Evolutionary conservation across 2,113 vertebrate species (phyloP), one percentile per base, ranked within the genome.

Genomic region (Dinomys branickii): DNA sequence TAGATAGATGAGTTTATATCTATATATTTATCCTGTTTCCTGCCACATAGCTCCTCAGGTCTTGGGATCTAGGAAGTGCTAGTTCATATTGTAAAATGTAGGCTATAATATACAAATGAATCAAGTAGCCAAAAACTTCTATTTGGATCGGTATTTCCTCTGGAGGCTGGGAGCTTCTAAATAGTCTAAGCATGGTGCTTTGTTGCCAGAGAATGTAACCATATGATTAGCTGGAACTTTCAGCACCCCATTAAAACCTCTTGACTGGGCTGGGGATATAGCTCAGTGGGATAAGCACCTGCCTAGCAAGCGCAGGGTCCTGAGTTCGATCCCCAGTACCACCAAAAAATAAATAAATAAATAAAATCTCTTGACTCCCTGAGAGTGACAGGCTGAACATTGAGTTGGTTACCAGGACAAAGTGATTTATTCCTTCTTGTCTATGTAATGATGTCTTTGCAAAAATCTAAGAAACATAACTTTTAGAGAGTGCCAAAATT

Each of bases 181-280:
- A 9, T 38, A 44, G 11, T 24, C 10, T 47, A 24, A 85, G 58
- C 7, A 33, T 80, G 17, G 41, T 3, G 33, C 5, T 3, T 61
- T n/a, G 33, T 11, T 30, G 33, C 8, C 10, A 38, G 22, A 0
- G 14, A 16, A 35, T 50, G 33, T 12, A n/a, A 77, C 14, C 10
- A 11, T 52, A 41, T 2, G 3, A 30, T 41, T 19, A 52, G 19
- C 30, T 82, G 33, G 47, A 65, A n/a, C 3, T 44, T 65, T 77
- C 16, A 47, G 54, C 9, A 3, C 14, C 2, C 5, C 11, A 1
- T 20, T 7, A 7, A 20, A 14, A 35, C 22, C 0, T 50, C 14
- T 12, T 78, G 38, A 13, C 14, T 28, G 65, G n/a, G n/a, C n/a
- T n/a, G n/a, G n/a, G n/a, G n/a, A n/a, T n/a, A n/a, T n/a, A n/a